These are phyloP conservation scores for Pachyramphus minor DNA, from an alignment of 2,113 vertebrate genomes.

Conservation along the genomic window DNA sequence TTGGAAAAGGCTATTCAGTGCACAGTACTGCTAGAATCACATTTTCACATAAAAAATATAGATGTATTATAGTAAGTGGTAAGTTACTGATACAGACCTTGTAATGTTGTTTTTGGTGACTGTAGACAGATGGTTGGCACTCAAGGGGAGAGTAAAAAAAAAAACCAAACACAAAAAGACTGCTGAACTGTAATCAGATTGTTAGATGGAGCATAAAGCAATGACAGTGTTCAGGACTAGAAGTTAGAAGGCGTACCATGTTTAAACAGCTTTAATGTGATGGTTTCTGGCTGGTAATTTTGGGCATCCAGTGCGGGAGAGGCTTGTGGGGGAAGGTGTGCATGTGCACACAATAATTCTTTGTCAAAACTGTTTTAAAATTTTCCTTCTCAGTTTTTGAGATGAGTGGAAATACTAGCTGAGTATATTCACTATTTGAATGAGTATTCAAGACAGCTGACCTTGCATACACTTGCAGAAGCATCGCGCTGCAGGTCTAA, in stretches of 20 bases:
- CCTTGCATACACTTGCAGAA: background rate
- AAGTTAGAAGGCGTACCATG: background rate
- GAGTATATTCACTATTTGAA: background rate
- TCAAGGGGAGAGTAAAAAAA: slow-evolving; percentile 22
- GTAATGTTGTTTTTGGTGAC: slow-evolving; percentile 1
- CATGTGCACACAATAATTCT: background rate
- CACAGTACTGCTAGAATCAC: background rate
- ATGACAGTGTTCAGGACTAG: slow-evolving; percentile 8
- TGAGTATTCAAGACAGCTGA: background rate
- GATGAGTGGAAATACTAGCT: background rate
- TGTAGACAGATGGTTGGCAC: slow-evolving; percentile 56
- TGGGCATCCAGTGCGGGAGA: background rate
- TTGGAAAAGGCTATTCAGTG: background rate
- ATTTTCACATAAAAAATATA: background rate
- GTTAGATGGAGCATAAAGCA: slow-evolving; percentile 46
- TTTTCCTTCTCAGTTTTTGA: background rate
- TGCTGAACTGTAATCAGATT: slow-evolving; percentile 47
- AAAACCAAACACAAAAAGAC: slow-evolving; percentile 13
- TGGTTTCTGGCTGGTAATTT: slow-evolving; percentile 15
- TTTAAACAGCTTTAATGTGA: slow-evolving; percentile 42
- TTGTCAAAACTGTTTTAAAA: slow-evolving; percentile 14
- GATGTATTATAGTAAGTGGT: background rate
- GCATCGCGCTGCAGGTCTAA: background rate
- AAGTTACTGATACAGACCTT: background rate
- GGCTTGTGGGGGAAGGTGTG: background rate